phyloP scores from a whole-genome alignment of 2,113 vertebrate species.

The Monopterus albus region DNA sequence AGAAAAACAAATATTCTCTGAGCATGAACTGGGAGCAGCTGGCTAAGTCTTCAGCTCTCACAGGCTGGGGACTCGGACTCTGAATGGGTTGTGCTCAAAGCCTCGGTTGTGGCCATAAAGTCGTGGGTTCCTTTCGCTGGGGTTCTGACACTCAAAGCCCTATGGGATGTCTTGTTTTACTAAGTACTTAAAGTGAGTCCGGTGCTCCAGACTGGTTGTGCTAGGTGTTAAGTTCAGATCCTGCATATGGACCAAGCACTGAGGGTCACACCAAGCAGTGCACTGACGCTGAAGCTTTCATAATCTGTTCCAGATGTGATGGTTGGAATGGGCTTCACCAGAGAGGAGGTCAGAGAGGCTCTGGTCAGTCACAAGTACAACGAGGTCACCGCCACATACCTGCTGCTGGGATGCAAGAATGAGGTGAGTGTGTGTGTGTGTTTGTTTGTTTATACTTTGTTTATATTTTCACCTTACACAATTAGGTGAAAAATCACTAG shows the following conservation, averaged over 20 bases:
- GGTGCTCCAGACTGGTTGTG: not conserved
- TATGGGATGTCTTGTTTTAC: not conserved
- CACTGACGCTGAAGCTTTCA: accelerated
- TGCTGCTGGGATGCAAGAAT: constrained; percentile 90
- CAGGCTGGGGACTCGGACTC: too few relatives aligned
- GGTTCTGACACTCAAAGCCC: too few relatives aligned
- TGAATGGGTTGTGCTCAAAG: too few relatives aligned
- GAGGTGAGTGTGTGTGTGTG: constrained; percentile 70
- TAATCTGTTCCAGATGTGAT: constrained; percentile 91
- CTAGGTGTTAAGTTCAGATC: not conserved
- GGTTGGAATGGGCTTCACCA: constrained; percentile 93
- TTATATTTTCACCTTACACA: too few relatives aligned
- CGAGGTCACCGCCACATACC: constrained; percentile 94
- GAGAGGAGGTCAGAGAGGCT: constrained; percentile 92
- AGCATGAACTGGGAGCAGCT: too few relatives aligned
- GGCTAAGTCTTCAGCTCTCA: too few relatives aligned
- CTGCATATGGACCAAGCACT: too few relatives aligned
- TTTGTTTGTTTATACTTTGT: not conserved
- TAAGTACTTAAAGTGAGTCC: not conserved
- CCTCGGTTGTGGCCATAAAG: too few relatives aligned
- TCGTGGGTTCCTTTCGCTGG: too few relatives aligned
- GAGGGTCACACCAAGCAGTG: not conserved
- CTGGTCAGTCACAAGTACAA: constrained; percentile 91
- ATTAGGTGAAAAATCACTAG: too few relatives aligned
- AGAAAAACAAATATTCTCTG: not conserved